These are phyloP conservation scores for Tragelaphus buxtoni DNA, from an alignment of 2,113 vertebrate species.

Conservation along the genomic window DNA sequence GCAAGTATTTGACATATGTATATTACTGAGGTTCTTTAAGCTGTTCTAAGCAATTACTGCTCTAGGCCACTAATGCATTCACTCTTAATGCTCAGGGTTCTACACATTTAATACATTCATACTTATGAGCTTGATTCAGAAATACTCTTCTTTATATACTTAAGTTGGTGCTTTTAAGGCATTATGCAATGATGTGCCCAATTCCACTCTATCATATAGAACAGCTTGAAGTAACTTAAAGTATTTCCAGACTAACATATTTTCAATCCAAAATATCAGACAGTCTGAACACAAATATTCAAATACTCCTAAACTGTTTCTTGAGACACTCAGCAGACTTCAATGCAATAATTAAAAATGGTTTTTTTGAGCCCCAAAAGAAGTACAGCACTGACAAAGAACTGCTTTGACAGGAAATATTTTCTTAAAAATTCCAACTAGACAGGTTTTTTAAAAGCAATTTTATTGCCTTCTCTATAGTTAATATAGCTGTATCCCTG, in stretches of 20 bases:
- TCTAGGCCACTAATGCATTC: neutral
- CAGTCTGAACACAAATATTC: neutral
- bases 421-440: slow-evolving; percentile 3
- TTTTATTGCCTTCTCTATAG: neutral
- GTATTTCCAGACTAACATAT: slow-evolving; percentile 21
- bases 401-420: neutral
- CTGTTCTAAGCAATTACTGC: neutral
- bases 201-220: neutral
- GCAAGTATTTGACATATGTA: neutral
- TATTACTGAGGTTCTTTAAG: neutral
- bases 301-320: neutral
- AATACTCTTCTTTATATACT: neutral
- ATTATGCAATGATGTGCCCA: neutral
- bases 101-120: neutral
- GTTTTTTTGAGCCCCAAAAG: neutral
- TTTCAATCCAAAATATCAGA: neutral
- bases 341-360: neutral
- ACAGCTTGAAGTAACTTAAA: neutral
- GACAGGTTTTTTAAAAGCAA: neutral
- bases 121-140: neutral
- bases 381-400: neutral
- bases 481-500: neutral
- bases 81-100: neutral
- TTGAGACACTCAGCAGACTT: neutral
- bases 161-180: neutral